Evolutionary conservation across 2,888 invertebrate genomes (phyloP), one percentile per base, ranked within the genome.

Genomic region (Norana najaformis): DNA sequence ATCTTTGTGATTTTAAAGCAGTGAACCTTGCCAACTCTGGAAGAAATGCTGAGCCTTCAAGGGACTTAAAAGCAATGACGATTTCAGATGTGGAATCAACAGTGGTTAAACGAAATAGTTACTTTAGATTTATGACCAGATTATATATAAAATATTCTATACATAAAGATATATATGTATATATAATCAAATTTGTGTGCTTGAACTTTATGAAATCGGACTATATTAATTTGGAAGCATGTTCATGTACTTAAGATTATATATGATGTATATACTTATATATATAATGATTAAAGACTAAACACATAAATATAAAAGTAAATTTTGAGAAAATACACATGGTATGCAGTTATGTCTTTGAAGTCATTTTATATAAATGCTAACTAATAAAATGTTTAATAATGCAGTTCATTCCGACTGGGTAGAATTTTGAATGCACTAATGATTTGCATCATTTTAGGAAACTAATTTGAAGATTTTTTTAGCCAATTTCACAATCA

Each of bases 1-100:
- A 0, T 69, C 0, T 69, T n/a, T 69, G 30, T 69, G 0, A n/a
- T n/a, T 69, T 69, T 69, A n/a, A 30, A 69, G 69, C 69, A 69
- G 69, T 69, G 69, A 69, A 69, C 69, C 69, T 69, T 69, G 69
- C 30, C n/a, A 69, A 69, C 69, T 69, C 69, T 69, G 69, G 69
- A 69, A 69, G 69, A 69, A 69, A 69, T 69, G 69, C 69, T 69
- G 69, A 69, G 69, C 69, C 69, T 69, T 69, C 69, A 69, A 69
- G 69, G 69, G 69, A 69, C 69, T 69, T 69, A 16, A 69, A 69
- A 69, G 69, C 69, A 69, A 69, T 69, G 69, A 69, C n/a, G 30
- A 69, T 69, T 69, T 69, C 69, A 69, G 69, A 69, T 69, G 69
- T 69, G 69, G 69, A 69, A 69, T 69, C 69, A n/a, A 69, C 69